phyloP scores from a whole-genome alignment of 2,888 invertebrate genomes.

The Eretmocerus hayati region DNA sequence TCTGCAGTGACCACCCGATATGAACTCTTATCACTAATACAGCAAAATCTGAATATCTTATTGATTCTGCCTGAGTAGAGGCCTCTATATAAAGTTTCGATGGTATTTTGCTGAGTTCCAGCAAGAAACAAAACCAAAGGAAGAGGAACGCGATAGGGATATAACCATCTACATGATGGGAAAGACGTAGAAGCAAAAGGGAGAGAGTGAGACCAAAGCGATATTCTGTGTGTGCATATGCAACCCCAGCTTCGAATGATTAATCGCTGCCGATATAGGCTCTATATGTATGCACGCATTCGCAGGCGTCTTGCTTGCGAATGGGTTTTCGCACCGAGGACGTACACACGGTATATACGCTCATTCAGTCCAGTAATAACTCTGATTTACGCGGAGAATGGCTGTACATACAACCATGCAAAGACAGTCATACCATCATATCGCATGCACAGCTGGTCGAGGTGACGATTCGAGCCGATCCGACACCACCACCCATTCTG shows the following conservation, averaged over 20 bases:
- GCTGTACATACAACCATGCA: slow-evolving; percentile 18
- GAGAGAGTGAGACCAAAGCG: slow-evolving; percentile 7
- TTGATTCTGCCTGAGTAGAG: slow-evolving; percentile 21
- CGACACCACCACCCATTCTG: background rate
- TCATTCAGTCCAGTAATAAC: slow-evolving; percentile 33
- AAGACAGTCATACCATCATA: no score
- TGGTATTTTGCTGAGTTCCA: no score
- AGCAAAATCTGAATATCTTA: slow-evolving; percentile 22
- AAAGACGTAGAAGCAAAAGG: background rate
- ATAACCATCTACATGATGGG: no score
- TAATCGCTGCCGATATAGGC: slow-evolving; percentile 36
- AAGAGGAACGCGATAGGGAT: no score
- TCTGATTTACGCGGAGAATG: slow-evolving; percentile 40
- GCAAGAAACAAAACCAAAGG: no score
- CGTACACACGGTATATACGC: slow-evolving; percentile 19
- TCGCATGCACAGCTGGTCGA: no score
- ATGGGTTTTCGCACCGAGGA: slow-evolving; percentile 30
- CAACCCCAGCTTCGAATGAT: slow-evolving; percentile 36
- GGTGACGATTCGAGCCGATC: slow-evolving; percentile 17
- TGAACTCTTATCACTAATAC: slow-evolving; percentile 20
- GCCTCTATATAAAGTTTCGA: no score
- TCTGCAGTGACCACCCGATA: no score
- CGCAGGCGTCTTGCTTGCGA: slow-evolving; percentile 16
- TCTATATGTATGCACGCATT: no score
- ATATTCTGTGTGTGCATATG: slow-evolving; percentile 20